Conservation (phyloP, 2,888 invertebrate species). For the Bombylius discolor region DNA sequence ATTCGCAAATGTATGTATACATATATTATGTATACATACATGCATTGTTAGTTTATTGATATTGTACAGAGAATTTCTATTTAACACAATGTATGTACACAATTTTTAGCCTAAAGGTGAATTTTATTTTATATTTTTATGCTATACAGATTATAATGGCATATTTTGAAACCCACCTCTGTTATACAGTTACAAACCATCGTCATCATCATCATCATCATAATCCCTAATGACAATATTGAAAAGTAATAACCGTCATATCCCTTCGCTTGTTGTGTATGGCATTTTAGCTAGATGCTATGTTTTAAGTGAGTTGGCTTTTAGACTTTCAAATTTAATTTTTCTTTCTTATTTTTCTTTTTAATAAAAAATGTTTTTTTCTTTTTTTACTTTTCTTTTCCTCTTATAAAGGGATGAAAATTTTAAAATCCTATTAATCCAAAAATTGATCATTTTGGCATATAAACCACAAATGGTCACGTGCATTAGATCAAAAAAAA, state of each 20-base stretch:
- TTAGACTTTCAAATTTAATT: not conserved
- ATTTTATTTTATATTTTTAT: no score
- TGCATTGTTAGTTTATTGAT: no score
- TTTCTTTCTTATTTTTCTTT: no score
- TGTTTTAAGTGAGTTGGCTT: not conserved
- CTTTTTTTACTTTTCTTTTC: no score
- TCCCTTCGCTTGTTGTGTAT: conserved; percentile 7
- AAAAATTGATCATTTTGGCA: conserved; percentile 13
- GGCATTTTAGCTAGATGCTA: not conserved
- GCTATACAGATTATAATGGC: not conserved
- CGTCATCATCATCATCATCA: not conserved
- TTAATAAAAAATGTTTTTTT: no score
- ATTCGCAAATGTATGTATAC: no score
- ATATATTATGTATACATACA: no score
- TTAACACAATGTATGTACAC: no score
- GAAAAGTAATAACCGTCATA: conserved; percentile 35
- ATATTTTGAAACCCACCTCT: not conserved
- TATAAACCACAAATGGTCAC: conserved; percentile 19
- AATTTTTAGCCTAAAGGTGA: no score
- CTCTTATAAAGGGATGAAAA: not conserved
- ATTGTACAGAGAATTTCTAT: no score
- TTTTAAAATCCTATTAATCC: conserved; percentile 20
- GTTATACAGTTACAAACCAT: not conserved
- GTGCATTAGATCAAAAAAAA: conserved; percentile 15
- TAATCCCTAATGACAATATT: conserved; percentile 37